These are phyloP conservation scores for Tethea ocularis DNA, from an alignment of 2,888 invertebrate species.

Conservation along the genomic window DNA sequence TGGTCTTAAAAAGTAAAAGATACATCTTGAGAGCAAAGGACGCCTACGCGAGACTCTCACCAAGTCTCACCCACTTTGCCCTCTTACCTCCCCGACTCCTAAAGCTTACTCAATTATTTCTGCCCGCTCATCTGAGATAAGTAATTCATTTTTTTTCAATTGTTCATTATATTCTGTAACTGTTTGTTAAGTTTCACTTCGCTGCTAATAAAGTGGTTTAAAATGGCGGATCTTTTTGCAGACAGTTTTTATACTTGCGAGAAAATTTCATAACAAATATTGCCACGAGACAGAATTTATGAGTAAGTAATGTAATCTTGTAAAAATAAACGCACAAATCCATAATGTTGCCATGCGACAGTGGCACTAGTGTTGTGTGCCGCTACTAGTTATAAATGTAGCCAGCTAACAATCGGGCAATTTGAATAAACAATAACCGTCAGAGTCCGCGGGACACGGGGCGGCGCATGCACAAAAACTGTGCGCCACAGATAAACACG, in stretches of 20 bases:
- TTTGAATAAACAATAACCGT: slow-evolving; percentile 44
- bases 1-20: slow-evolving; percentile 18
- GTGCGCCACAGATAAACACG: slow-evolving; percentile 45
- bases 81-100: slow-evolving; percentile 21
- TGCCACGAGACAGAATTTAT: not conserved
- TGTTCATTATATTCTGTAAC: slow-evolving; percentile 29
- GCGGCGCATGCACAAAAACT: slow-evolving; percentile 24
- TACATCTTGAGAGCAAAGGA: slow-evolving; percentile 19
- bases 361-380: not conserved
- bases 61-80: slow-evolving; percentile 14
- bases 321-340: not conserved
- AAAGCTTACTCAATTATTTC: slow-evolving; percentile 59
- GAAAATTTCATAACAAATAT: slow-evolving; percentile 4
- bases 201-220: slow-evolving; percentile 23
- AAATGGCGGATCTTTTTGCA: not conserved
- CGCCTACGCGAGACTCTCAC: slow-evolving; percentile 25
- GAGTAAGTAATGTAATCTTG: not conserved
- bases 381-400: not conserved
- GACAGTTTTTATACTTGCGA: not conserved
- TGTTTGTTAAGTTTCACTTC: slow-evolving; percentile 23
- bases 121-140: slow-evolving; percentile 56
- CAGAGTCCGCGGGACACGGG: slow-evolving; percentile 21
- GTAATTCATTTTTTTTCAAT: slow-evolving; percentile 42
- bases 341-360: not conserved
- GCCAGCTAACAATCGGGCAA: slow-evolving; percentile 33